phyloP scores from a whole-genome alignment of 37 sponge, comb jelly and placozoan genomes.

The Geodia barretti region DNA sequence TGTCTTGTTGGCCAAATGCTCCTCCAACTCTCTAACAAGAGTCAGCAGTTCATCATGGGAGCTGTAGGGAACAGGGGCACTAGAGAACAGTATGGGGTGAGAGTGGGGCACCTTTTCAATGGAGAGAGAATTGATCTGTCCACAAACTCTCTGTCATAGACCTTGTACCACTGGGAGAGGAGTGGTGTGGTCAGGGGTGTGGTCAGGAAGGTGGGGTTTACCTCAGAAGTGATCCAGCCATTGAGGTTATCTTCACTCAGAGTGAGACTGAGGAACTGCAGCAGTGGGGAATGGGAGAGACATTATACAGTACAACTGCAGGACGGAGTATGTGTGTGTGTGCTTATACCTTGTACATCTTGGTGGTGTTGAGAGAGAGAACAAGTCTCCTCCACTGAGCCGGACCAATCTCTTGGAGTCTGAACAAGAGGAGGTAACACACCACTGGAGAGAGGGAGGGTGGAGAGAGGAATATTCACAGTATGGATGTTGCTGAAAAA shows the following conservation, averaged over 20 bases:
- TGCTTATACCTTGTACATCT: conserved; percentile 75
- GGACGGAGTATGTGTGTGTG: not conserved
- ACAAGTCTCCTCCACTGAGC: conserved; percentile 70
- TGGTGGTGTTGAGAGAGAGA: conserved; percentile 60
- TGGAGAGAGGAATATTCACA: not conserved
- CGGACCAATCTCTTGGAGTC: conserved; percentile 89
- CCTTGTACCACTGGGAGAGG: conserved; percentile 51
- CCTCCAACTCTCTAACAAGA: conserved; percentile 46
- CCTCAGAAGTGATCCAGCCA: conserved; percentile 82
- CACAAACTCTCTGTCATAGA: conserved; percentile 75
- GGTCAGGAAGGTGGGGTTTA: conserved; percentile 2
- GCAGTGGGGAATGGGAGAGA: not conserved
- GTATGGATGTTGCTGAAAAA: not conserved
- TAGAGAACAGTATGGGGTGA: not conserved
- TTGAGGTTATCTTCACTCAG: conserved; percentile 60
- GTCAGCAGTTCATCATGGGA: conserved; percentile 55
- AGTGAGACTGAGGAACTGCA: conserved; percentile 75
- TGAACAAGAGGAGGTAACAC: conserved; percentile 76
- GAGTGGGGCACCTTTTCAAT: conserved; percentile 33
- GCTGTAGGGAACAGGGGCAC: conserved; percentile 27
- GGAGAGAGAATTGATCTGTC: conserved; percentile 37
- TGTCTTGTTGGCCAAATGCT: conserved; percentile 52
- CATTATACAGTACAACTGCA: too few relatives aligned
- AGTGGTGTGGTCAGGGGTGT: not conserved
- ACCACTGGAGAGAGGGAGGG: conserved; percentile 34